Conservation (phyloP, 2,888 invertebrate genomes). For the Brachyopa scutellaris region DNA sequence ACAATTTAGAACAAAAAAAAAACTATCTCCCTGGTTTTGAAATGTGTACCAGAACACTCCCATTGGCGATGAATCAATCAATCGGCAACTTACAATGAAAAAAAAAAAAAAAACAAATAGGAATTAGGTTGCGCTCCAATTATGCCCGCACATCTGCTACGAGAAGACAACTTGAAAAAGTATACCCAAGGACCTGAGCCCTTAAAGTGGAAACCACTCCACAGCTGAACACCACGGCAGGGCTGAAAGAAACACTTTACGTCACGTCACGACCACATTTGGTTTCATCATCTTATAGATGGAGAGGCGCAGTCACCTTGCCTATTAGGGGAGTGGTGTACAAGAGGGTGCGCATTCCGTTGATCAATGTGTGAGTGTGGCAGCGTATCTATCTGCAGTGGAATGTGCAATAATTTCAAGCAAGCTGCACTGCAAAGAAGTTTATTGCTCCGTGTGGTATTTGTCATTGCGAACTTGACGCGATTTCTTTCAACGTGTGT, state of each 20-base stretch:
- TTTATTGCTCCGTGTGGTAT: conserved; percentile 43
- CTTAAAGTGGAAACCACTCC: conserved; percentile 14
- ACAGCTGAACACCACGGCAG: neutral
- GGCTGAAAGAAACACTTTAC: no score
- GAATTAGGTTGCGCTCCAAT: conserved; percentile 62
- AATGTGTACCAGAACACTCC: conserved; percentile 50
- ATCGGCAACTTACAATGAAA: conserved; percentile 46
- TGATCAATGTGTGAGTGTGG: neutral
- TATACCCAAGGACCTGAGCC: conserved; percentile 53
- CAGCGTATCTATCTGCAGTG: no score
- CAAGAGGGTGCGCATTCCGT: no score
- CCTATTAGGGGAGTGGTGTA: no score
- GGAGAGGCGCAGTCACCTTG: no score
- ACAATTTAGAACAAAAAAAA: conserved; percentile 6
- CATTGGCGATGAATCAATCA: conserved; percentile 62
- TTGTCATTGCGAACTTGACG: conserved; percentile 57
- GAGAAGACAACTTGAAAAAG: conserved; percentile 30
- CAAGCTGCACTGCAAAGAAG: conserved; percentile 6
- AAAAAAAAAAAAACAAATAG: no score
- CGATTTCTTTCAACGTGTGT: neutral
- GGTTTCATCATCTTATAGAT: no score
- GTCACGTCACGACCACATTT: no score
- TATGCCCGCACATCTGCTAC: conserved; percentile 40
- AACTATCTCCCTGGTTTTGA: conserved; percentile 18
- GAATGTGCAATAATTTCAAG: no score